Evolutionary conservation across 2,113 vertebrate genomes (phyloP).

Genomic region (Brachyhypopomus occidentalis): DNA sequence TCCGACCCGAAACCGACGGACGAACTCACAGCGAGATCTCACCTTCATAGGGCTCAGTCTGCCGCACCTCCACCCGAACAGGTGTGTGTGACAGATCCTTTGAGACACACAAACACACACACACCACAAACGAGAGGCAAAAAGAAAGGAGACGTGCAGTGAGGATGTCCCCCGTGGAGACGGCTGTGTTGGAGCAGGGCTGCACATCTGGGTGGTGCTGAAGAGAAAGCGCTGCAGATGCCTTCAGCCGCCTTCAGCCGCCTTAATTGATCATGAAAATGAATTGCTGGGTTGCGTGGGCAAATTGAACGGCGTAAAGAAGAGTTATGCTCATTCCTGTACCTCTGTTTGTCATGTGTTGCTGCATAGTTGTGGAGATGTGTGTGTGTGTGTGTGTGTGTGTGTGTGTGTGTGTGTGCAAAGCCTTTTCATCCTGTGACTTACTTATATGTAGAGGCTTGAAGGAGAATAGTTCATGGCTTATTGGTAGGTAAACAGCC

Average conservation of each 20-base stretch:
- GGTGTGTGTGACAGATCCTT: slow-evolving; percentile 17
- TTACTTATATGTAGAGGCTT: too few species aligned
- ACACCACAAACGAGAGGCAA: not conserved
- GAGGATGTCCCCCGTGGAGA: slow-evolving; percentile 33
- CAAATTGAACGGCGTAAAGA: slow-evolving; percentile 77
- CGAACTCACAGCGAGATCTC: too few species aligned
- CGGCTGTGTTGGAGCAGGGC: slow-evolving; percentile 36
- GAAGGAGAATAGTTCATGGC: too few species aligned
- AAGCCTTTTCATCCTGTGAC: too few species aligned
- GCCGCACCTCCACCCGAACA: not conserved
- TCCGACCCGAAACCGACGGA: not conserved
- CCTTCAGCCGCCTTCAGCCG: slow-evolving; percentile 74
- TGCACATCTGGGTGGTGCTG: slow-evolving; percentile 55
- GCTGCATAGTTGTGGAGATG: slow-evolving; percentile 32
- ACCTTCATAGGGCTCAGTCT: not conserved
- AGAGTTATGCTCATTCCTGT: slow-evolving; percentile 69
- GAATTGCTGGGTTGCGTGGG: slow-evolving; percentile 66
- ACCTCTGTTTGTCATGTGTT: slow-evolving; percentile 63
- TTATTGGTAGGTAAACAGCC: too few species aligned
- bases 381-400: too few species aligned
- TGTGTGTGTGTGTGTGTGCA: too few species aligned
- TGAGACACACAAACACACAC: not conserved
- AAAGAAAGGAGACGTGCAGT: too few species aligned
- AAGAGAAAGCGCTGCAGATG: slow-evolving; percentile 67
- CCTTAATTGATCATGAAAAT: slow-evolving; percentile 80